Conservation (phyloP, 2,113 vertebrate genomes). For the Benitochromis conjunctus region DNA sequence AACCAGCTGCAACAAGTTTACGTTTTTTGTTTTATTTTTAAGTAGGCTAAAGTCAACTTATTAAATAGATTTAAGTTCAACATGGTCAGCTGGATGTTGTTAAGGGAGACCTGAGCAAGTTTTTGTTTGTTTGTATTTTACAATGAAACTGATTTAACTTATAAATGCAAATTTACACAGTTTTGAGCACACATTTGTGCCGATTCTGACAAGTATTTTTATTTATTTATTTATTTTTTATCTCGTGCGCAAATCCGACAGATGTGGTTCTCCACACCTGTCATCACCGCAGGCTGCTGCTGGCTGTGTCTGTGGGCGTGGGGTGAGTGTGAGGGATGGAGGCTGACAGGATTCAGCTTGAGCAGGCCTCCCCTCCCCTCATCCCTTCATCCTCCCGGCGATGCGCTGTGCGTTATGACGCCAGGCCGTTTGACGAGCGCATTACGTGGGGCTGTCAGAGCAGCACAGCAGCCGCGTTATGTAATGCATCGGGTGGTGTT, state of each 20-base stretch:
- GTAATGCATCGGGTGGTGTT: constrained; percentile 50
- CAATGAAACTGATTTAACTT: neutral
- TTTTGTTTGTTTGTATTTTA: neutral
- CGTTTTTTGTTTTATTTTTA: too few relatives aligned
- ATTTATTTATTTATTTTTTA: too few relatives aligned
- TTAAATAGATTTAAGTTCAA: too few relatives aligned
- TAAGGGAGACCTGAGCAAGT: too few relatives aligned
- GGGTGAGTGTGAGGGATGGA: neutral
- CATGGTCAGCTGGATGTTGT: too few relatives aligned
- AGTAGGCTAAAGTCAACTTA: too few relatives aligned
- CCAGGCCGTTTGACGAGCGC: constrained; percentile 6
- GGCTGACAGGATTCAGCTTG: neutral
- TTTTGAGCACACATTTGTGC: neutral
- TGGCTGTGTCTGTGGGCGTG: neutral
- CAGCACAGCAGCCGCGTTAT: constrained; percentile 42
- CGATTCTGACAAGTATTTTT: neutral
- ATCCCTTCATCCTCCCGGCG: constrained; percentile 13
- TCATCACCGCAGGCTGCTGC: neutral
- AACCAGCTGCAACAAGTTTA: too few relatives aligned
- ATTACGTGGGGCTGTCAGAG: constrained; percentile 27
- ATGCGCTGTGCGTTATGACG: constrained; percentile 51
- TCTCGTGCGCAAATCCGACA: neutral
- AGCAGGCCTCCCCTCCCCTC: neutral
- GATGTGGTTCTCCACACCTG: neutral
- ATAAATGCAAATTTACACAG: neutral